These are phyloP conservation scores for Lepidocolaptes lacrymiger DNA, from an alignment of 2,797 vertebrate genomes.

Conservation along the genomic window DNA sequence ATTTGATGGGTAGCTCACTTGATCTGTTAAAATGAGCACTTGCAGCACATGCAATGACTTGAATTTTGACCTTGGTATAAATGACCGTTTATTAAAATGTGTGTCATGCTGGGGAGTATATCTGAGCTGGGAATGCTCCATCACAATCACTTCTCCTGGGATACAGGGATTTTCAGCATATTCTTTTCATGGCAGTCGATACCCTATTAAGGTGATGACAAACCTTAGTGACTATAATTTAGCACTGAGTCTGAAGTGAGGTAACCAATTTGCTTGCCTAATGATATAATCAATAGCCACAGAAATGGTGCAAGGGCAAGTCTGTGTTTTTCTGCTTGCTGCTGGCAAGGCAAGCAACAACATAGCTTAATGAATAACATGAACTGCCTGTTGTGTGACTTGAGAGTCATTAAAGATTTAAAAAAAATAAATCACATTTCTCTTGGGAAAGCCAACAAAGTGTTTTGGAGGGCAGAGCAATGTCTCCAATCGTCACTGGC, in stretches of 20 bases:
- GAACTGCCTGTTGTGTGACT: conserved; percentile 13
- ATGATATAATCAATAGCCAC: conserved; percentile 57
- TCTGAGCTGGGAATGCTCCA: background rate
- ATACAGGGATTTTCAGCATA: background rate
- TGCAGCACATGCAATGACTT: background rate
- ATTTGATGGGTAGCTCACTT: background rate
- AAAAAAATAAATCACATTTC: background rate
- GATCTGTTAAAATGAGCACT: background rate
- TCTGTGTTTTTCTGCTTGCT: background rate
- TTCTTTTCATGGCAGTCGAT: conserved; percentile 20
- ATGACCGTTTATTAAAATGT: background rate
- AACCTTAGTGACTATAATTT: conserved; percentile 44
- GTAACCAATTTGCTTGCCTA: conserved; percentile 64
- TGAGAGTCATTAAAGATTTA: conserved; percentile 9
- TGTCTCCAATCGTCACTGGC: background rate
- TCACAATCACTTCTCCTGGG: background rate
- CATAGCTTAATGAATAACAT: conserved; percentile 27
- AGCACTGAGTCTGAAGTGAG: conserved; percentile 43
- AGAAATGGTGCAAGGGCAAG: conserved; percentile 4
- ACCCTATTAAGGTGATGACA: conserved; percentile 66
- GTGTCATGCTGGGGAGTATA: background rate
- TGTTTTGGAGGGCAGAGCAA: conserved; percentile 11
- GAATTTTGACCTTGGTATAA: conserved; percentile 4
- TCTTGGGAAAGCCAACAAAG: background rate
- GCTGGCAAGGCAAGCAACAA: background rate